Evolutionary conservation across 2,888 invertebrate genomes (phyloP), one percentile per base, ranked within the genome.

Genomic region (Zygaena filipendulae): DNA sequence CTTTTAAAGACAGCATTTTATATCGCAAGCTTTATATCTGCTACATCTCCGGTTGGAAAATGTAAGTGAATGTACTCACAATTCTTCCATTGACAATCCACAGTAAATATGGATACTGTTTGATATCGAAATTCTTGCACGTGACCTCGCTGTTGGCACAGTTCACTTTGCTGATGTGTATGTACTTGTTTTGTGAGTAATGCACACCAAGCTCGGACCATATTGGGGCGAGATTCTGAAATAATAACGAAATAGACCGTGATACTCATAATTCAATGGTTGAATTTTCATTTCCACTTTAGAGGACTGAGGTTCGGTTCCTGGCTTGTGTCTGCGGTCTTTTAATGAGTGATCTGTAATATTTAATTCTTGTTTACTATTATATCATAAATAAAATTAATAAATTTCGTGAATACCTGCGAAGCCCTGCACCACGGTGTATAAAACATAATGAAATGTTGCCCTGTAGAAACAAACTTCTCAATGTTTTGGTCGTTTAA

Each of bases 371-470:
- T n/a, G n/a, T n/a, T n/a, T n/a, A n/a, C n/a, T n/a, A 14, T 25
- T 25, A 16, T 19, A 22, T 13, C 4, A 20, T 11, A 14, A 11
- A 14, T 7, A 20, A 11, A 22, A 13, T 27, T 23, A 22, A 10
- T 21, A 23, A 13, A 28, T 13, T 13, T 11, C n/a, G n/a, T n/a
- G n/a, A n/a, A n/a, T 69, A 89, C 89, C 82, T 90, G 91, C 47
- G 94, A 95, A 49, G 91, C 90, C 31, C 88, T 84, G 62, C 95
- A 95, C 95, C 95, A 95, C 0, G 95, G 94, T 1, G 92, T 92
- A 70, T 90, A 96, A 63, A 95, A 95, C 74, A 95, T 93, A 3
- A 96, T 82, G 57, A 96, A 95, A 61, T 92, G 90, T 47, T 88
- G 86, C 24, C 95, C 94, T 23, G 59, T 79, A 2, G 84, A 82